These are phyloP conservation scores for Melitaea athalia DNA, from an alignment of 2,888 invertebrate species.

Conservation along the genomic window DNA sequence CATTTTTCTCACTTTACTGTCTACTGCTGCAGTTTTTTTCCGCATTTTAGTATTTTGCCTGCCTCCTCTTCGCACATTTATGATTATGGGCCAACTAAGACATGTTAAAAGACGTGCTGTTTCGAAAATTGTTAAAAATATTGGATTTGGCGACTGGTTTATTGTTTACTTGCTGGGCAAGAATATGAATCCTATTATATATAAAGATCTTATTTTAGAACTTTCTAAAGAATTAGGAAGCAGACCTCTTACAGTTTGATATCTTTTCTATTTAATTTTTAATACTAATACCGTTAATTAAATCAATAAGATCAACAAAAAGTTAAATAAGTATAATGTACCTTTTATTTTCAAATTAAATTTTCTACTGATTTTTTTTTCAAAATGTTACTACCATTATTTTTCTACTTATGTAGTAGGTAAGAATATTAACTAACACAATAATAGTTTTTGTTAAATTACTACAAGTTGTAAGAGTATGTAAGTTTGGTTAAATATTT, in stretches of 20 bases:
- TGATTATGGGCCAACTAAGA: constrained; percentile 84
- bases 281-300: not conserved
- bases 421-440: not conserved
- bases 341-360: not conserved
- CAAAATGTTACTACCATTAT: not conserved
- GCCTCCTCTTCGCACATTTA: constrained; percentile 82
- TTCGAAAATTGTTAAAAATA: constrained; percentile 74
- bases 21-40: constrained; percentile 85
- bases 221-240: constrained; percentile 70
- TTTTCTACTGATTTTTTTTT: not conserved
- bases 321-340: not conserved
- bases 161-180: constrained; percentile 88
- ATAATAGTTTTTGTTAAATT: not conserved
- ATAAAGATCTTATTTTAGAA: constrained; percentile 83
- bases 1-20: constrained; percentile 83
- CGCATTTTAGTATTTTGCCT: constrained; percentile 81
- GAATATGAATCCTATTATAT: constrained; percentile 87
- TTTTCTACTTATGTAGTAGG: constrained; percentile 11
- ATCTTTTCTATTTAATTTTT: constrained; percentile 15
- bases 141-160: constrained; percentile 89
- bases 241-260: constrained; percentile 59
- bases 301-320: not conserved
- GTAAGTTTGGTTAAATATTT: constrained; percentile 2
- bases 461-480: not conserved
- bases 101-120: constrained; percentile 78